Evolutionary conservation across 2,113 vertebrate species (phyloP).

Genomic region (Delphinus delphis): DNA sequence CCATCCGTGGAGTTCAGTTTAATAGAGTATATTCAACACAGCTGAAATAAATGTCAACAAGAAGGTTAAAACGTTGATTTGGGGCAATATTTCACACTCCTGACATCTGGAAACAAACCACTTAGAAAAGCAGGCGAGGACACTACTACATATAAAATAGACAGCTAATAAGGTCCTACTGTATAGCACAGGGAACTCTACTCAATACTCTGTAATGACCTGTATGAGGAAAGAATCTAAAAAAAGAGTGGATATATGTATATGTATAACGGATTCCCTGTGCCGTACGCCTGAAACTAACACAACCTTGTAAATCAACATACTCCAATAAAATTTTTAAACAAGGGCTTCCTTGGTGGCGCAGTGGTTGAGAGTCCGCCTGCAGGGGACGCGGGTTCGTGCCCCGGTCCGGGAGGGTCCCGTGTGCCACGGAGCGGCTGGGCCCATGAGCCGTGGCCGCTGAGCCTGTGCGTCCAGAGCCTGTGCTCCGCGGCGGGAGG

Average conservation of each 20-base stretch:
- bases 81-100: constrained; percentile 63
- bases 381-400: no score
- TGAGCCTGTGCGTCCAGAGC: no score
- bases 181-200: background rate
- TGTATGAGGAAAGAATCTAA: background rate
- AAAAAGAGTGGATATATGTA: background rate
- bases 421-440: no score
- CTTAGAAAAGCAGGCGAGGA: constrained; percentile 39
- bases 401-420: no score
- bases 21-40: constrained; percentile 63
- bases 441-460: no score
- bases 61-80: constrained; percentile 79
- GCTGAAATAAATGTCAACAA: constrained; percentile 76
- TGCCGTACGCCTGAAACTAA: background rate
- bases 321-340: background rate
- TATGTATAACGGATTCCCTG: background rate
- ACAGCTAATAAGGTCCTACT: background rate
- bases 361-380: no score
- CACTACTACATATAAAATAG: background rate
- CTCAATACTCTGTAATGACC: background rate
- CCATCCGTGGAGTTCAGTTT: constrained; percentile 61
- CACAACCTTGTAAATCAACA: background rate
- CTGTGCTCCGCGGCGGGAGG: no score
- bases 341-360: no score
- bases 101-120: constrained; percentile 72